Evolutionary conservation across 2,113 vertebrate species (phyloP).

Genomic region (Myocastor coypus): DNA sequence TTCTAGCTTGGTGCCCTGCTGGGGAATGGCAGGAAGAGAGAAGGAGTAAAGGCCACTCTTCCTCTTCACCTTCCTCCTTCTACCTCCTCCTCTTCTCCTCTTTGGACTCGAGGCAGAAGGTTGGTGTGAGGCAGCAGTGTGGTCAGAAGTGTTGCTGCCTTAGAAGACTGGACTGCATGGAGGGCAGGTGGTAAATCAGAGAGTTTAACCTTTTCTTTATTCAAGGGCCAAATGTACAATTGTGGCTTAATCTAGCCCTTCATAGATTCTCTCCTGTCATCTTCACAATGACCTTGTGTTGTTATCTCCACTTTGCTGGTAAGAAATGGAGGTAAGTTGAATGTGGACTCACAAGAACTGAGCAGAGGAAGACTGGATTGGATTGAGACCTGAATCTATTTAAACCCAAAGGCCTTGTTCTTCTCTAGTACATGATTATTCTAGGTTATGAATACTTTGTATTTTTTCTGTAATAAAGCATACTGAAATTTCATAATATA

Average conservation of each 20-base stretch:
- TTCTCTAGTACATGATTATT: conserved; percentile 7
- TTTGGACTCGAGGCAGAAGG: not conserved
- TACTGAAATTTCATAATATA: not conserved
- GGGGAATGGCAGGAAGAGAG: not conserved
- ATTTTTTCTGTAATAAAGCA: conserved; percentile 46
- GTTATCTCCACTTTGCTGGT: not conserved
- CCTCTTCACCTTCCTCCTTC: not conserved
- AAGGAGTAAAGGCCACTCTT: not conserved
- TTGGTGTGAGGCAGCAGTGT: not conserved
- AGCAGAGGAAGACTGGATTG: not conserved
- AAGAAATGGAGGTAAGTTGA: not conserved
- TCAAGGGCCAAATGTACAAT: not conserved
- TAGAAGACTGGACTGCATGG: not conserved
- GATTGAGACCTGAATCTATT: not conserved
- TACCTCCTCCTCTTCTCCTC: too few relatives aligned
- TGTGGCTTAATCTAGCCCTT: conserved; percentile 27
- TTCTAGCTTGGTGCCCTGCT: not conserved
- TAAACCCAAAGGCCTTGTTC: not conserved
- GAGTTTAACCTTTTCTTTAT: not conserved
- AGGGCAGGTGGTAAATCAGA: not conserved
- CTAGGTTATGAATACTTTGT: not conserved
- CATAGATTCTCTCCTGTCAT: not conserved
- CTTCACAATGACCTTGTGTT: not conserved
- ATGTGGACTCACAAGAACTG: not conserved
- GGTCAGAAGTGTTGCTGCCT: not conserved